Base-by-base conservation (phyloP, 1,140 invertebrate genomes). In the Temnothorax nylanderi region DNA sequence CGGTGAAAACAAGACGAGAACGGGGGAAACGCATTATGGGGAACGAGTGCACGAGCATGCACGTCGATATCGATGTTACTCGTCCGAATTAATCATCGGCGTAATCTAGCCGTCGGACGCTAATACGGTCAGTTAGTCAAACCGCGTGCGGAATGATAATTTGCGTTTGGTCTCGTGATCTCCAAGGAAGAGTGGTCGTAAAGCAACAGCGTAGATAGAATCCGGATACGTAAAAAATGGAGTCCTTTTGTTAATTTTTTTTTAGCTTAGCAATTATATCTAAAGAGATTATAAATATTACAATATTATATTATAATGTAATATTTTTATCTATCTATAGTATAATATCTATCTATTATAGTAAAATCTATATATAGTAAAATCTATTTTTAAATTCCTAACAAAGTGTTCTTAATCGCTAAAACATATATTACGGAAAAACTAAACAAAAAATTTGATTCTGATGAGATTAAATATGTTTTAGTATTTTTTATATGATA, bases 61-160 rank as follows among this genome's bases (percentile, higher is more conserved):
- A 80, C 67, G 75, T 80, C 85, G 89, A 89, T 93, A 91, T 86
- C 85, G 90, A 89, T 87, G 87, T 87, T 87, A 86, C 87, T 72
- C 86, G 89, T 91, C 86, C 87, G 74, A 62, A 93, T 93, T 90
- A 88, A 93, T 92, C 87, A 90, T 78, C 69, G 26, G 26, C 51
- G 18, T 51, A 21, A 34, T 26, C 49, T 32, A n/a, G 21, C 37
- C 67, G 80, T 32, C 56, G 44, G 2, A 44, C 67, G 47, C 69
- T 88, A 88, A 89, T 88, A 60, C 47, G 54, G 18, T 18, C 60
- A 44, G 67, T 89, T 88, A 85, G 54, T 85, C 74, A 89, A 89
- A 89, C 51, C 3, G 86, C 51, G 44, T 41, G 72, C 1, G 69
- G 44, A 72, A 81, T 49, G 51, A 69, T 89, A 88, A 89, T 89